A percentile compares a stretch with the other conserved stretches of the same genome.
phyloP scores from a whole-genome alignment of 64 coral and sea anemone genomes.

The Pocillopora damicornis region DNA sequence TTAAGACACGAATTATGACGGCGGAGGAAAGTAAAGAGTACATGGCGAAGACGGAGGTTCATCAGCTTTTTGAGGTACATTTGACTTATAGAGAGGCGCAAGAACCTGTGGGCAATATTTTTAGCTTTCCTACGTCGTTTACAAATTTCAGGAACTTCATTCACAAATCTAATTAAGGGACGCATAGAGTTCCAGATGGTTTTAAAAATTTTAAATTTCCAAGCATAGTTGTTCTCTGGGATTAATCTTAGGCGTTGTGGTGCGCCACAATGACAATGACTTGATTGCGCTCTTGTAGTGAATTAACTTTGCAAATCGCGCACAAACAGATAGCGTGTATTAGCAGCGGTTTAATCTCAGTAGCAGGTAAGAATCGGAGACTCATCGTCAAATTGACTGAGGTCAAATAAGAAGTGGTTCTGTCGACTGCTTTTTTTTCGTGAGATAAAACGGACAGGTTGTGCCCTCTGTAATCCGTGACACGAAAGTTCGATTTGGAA shows the following conservation, averaged over 20 bases:
- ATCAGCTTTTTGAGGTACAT: slow-evolving; percentile 89
- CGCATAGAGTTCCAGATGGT: not conserved
- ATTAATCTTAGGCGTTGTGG: not conserved
- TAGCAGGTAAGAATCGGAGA: no score
- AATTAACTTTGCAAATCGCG: not conserved
- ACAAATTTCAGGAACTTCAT: no score
- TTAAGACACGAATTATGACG: slow-evolving; percentile 47
- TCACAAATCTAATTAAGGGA: not conserved
- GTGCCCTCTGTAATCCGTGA: no score
- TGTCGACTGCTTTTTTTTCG: no score
- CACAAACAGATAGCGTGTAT: not conserved
- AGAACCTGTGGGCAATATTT: not conserved
- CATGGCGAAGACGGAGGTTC: slow-evolving; percentile 89
- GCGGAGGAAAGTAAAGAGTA: slow-evolving; percentile 88
- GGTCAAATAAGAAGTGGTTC: no score
- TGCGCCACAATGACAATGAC: no score
- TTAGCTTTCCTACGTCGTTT: not conserved
- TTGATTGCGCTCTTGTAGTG: not conserved
- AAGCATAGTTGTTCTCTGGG: not conserved
- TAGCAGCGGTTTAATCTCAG: no score
- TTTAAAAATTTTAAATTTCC: not conserved
- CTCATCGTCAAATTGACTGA: no score
- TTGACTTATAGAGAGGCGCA: not conserved
- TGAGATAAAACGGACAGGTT: no score
- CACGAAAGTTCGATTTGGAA: no score